These are phyloP conservation scores for Drosophila austrosaltans DNA, from an alignment of 2,888 invertebrate species.

Conservation along the genomic window DNA sequence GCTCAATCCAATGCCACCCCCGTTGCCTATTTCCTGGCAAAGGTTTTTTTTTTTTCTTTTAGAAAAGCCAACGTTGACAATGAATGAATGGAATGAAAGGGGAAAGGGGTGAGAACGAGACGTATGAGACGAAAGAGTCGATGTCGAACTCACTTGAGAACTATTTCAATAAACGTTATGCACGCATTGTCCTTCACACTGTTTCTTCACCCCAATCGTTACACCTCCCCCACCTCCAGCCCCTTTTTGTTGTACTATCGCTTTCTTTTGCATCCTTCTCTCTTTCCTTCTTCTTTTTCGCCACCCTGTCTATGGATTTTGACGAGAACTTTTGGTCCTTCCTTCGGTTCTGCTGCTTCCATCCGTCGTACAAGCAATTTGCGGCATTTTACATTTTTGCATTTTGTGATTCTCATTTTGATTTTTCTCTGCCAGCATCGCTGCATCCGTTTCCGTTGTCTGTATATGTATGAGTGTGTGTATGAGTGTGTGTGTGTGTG, in stretches of 20 bases:
- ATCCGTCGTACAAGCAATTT: slow-evolving; percentile 59
- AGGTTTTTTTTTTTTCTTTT: background rate
- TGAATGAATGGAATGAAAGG: slow-evolving; percentile 21
- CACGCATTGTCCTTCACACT: slow-evolving; percentile 76
- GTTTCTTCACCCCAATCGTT: slow-evolving; percentile 40
- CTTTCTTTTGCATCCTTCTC: background rate
- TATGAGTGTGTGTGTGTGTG: slow-evolving; percentile 36
- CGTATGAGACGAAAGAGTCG: slow-evolving; percentile 30
- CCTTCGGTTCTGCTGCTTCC: slow-evolving; percentile 3
- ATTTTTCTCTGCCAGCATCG: slow-evolving; percentile 45
- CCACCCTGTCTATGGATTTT: background rate
- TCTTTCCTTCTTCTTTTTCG: background rate
- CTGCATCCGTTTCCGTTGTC: slow-evolving; percentile 57
- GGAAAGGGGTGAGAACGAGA: background rate
- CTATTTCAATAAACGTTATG: slow-evolving; percentile 79
- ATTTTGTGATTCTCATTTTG: slow-evolving; percentile 61
- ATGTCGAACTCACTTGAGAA: slow-evolving; percentile 74
- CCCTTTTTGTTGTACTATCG: background rate
- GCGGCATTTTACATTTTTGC: slow-evolving; percentile 65
- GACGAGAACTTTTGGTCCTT: slow-evolving; percentile 8
- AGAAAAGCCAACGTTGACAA: slow-evolving; percentile 37
- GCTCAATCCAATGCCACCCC: background rate
- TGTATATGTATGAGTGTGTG: slow-evolving; percentile 34
- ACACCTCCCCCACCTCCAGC: slow-evolving; percentile 23
- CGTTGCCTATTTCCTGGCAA: slow-evolving; percentile 30